Base-by-base conservation (phyloP, 1,140 invertebrate genomes). In the Drosophila tristis region DNA sequence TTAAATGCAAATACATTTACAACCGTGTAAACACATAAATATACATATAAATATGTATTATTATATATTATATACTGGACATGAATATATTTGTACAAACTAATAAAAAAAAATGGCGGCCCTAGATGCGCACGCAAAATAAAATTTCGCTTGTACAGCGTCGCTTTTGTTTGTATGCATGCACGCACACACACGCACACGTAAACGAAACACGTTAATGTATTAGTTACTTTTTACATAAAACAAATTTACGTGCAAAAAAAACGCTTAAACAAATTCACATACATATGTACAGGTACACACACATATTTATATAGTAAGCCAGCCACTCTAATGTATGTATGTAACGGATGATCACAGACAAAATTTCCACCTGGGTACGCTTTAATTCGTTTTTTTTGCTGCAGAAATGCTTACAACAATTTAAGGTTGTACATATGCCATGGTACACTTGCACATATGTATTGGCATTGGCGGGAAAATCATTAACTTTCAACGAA, bases 71-170 rank as follows among this genome's bases (percentile, higher is more conserved):
- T 61, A 55, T 62, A 35, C 35, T 39, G 35, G 35, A 39, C 50
- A 47, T 58, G 47, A 62, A 57, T 65, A 60, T 49, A 66, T 66
- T 74, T 61, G 49, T 70, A 80, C 72, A 87, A 81, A 71, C 61
- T 64, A 70, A 58, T 56, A 85, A 72, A 82, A 76, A 76, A 84
- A 86, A 87, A 86, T 89, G 82, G 82, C 82, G 82, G 66, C 78
- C 78, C 61, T 72, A 78, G 84, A 86, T 86, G 82, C 82, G 82
- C 82, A 86, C 82, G 82, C 82, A 86, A 86, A 86, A 86, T 89
- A 89, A 61, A 80, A 78, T 75, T 82, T 74, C 56, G 74, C 70
- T 74, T 49, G 49, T 80, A 63, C 62, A 60, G 73, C 73, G 74
- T 76, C 74, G 55, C 31, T 75, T 72, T 71, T 78, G 74, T 70